A percentile compares a stretch with the other conserved stretches of the same genome.
These are phyloP conservation scores for Anarrhichthys ocellatus DNA, from an alignment of 2,113 vertebrate species.

Conservation along the genomic window DNA sequence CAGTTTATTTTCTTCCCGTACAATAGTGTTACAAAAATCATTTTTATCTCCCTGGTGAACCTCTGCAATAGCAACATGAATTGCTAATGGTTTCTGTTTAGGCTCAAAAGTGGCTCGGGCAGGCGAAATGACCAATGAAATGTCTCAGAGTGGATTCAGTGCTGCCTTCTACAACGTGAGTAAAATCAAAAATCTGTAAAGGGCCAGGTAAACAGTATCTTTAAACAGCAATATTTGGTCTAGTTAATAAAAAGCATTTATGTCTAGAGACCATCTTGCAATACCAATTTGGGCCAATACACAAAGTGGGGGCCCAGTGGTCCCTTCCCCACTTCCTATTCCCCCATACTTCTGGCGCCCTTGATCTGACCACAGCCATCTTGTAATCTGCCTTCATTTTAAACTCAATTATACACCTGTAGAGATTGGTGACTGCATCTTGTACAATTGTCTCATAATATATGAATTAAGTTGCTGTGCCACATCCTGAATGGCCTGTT, in stretches of 20 bases:
- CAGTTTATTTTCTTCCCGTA: accelerated
- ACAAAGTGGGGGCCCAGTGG: too few relatives aligned
- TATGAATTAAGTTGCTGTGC: too few relatives aligned
- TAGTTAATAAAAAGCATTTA: not conserved
- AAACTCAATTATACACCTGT: not conserved
- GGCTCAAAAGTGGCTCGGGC: slow-evolving; percentile 52
- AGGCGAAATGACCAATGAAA: slow-evolving; percentile 56
- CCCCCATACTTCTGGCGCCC: not conserved
- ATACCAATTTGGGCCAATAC: too few relatives aligned
- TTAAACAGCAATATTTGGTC: not conserved
- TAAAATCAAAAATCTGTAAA: not conserved
- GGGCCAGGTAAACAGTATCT: not conserved
- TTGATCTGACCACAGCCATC: not conserved
- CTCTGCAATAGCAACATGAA: not conserved
- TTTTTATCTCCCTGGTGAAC: not conserved
- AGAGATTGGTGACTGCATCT: not conserved
- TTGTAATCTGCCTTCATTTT: not conserved
- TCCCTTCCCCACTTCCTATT: not conserved
- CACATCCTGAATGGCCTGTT: too few relatives aligned
- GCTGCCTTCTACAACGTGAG: slow-evolving; percentile 58
- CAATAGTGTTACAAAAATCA: not conserved
- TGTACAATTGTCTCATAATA: not conserved
- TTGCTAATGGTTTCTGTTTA: slow-evolving; percentile 9
- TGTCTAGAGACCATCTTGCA: not conserved
- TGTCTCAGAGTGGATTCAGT: slow-evolving; percentile 80